Conservation (phyloP, 2,888 invertebrate species). For the Ceriagrion tenellum region DNA sequence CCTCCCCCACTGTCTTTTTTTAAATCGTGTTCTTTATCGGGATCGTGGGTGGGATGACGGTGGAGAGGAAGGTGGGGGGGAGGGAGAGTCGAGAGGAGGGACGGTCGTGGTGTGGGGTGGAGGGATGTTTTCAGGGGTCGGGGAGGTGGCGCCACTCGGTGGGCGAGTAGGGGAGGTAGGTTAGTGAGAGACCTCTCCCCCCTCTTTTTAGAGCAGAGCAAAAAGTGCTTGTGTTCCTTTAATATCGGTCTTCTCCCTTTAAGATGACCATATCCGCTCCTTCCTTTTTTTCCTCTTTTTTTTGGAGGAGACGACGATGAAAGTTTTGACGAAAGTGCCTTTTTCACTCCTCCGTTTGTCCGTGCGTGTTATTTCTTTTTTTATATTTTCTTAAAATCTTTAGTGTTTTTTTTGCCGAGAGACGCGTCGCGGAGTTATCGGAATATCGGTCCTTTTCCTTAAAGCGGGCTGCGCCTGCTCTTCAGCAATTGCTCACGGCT, state of each 20-base stretch:
- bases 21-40: conserved; percentile 37
- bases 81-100: not conserved
- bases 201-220: not conserved
- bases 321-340: conserved; percentile 26
- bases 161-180: not conserved
- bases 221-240: conserved; percentile 24
- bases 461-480: not conserved
- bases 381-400: not conserved
- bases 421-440: conserved; percentile 18
- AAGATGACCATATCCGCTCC: conserved; percentile 6
- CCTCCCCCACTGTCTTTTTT: not conserved
- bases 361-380: not conserved
- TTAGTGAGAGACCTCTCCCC: not conserved
- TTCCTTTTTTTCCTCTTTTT: not conserved
- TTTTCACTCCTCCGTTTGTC: not conserved
- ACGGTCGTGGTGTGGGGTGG: not conserved
- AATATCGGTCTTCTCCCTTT: conserved; percentile 39
- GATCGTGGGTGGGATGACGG: not conserved
- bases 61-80: not conserved
- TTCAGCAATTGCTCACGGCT: not conserved
- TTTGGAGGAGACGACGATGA: not conserved
- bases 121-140: not conserved
- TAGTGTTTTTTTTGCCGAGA: not conserved
- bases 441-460: conserved; percentile 3
- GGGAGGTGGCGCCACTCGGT: not conserved